Conservation (phyloP, 2,888 invertebrate genomes). For the Hirtodrosophila alboralis region DNA sequence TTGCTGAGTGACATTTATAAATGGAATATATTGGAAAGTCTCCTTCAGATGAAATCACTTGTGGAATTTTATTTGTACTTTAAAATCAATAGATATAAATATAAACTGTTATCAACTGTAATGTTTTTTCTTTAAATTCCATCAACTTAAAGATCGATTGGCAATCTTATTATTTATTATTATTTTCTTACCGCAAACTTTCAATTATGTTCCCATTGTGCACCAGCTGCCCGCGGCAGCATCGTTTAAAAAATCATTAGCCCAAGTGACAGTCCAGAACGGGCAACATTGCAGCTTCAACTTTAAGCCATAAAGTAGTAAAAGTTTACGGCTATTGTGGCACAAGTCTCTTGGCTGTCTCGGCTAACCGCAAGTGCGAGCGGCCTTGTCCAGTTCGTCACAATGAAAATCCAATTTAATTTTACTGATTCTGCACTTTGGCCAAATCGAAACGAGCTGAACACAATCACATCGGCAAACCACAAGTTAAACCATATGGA, state of each 20-base stretch:
- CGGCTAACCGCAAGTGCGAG: constrained; percentile 51
- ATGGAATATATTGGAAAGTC: constrained; percentile 1
- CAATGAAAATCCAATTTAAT: constrained; percentile 79
- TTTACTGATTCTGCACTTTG: constrained; percentile 78
- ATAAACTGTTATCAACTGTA: no score
- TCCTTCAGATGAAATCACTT: not conserved
- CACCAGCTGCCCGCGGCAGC: constrained; percentile 39
- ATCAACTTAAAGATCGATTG: no score
- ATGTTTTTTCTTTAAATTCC: no score
- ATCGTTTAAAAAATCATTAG: constrained; percentile 78
- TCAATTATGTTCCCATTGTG: constrained; percentile 45
- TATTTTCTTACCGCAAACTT: constrained; percentile 27
- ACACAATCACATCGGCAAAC: constrained; percentile 51
- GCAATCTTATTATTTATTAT: not conserved
- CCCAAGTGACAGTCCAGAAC: constrained; percentile 33
- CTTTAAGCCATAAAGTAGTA: constrained; percentile 55
- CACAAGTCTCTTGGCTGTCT: constrained; percentile 18
- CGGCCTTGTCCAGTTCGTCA: constrained; percentile 70
- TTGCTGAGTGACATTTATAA: constrained; percentile 30
- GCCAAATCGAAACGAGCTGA: constrained; percentile 61
- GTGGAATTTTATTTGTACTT: no score
- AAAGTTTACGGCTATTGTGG: constrained; percentile 49
- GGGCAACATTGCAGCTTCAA: constrained; percentile 23
- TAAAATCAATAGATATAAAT: not conserved
- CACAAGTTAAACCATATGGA: constrained; percentile 41